Evolutionary conservation across 2,888 invertebrate species (phyloP), one percentile per base, ranked within the genome.

Genomic region (Copidosoma aretas): DNA sequence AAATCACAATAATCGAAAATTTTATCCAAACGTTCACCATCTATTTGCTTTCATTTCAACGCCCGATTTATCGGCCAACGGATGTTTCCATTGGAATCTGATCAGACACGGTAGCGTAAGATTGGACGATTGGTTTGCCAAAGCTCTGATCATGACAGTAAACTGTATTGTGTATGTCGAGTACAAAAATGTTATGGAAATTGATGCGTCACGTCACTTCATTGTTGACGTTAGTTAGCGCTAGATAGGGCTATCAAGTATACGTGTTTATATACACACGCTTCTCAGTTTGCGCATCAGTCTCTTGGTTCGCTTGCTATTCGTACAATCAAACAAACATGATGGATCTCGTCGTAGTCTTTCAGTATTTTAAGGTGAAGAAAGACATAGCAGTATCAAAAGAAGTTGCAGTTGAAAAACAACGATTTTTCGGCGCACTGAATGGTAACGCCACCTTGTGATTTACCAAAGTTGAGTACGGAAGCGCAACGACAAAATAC

Each of bases 121-220:
- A 24, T 60, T 79, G 8, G 75, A 79, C 60, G 64, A 75, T 25
- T 70, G 76, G 0, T 78, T 78, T 65, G 58, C 58, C 17, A 21
- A 71, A 10, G 65, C 73, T 1, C 64, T 74, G 4, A 51, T 10
- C 12, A 12, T 22, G 56, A 72, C 75, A 14, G 46, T 79, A 1
- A 75, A 74, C 56, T 74, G 75, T 17, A 61, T 79, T 10, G 59
- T 77, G 22, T 67, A 78, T 60, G 74, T 75, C 0, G 79, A 79
- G 64, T 79, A 75, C 54, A 76, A 79, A 52, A 80, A 77, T 65
- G 54, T 79, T 15, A 63, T 80, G 17, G 76, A 79, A 68, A 77
- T 78, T n/a, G 77, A 78, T 57, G 57, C 75, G 14, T 64, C 58
- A 8, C 57, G 71, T n/a, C 65, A 67, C 46, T 39, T 62, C 21